Conservation (phyloP, 2,113 vertebrate genomes). For the Microtus oregoni region DNA sequence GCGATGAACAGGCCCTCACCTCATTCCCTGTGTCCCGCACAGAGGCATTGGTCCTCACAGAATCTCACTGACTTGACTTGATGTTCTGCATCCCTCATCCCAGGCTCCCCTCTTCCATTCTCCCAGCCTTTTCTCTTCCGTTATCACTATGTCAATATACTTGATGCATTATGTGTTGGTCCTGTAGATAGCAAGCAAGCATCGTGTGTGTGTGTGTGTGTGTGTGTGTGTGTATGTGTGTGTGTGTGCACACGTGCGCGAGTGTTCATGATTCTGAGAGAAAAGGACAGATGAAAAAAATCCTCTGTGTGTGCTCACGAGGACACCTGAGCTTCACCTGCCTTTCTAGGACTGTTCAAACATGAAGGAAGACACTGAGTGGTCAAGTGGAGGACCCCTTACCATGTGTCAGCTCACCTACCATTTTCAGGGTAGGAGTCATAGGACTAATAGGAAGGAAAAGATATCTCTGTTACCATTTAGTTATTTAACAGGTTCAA, state of each 20-base stretch:
- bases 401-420: neutral
- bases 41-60: neutral
- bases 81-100: neutral
- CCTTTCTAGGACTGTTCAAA: neutral
- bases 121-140: neutral
- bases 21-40: neutral
- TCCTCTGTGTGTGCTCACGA: neutral
- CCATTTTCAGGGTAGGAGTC: neutral
- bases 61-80: neutral
- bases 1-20: neutral
- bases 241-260: neutral
- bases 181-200: neutral
- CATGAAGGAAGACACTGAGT: neutral
- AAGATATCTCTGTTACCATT: neutral
- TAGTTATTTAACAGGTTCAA: neutral
- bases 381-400: neutral
- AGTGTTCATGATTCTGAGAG: neutral
- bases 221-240: neutral
- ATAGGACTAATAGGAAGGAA: neutral
- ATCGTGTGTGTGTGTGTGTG: neutral
- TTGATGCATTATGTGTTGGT: neutral
- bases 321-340: neutral
- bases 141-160: neutral
- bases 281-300: slow-evolving; percentile 1
- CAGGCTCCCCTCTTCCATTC: no score